A percentile compares a stretch with the other conserved stretches of the same genome.
phyloP scores from a whole-genome alignment of 1,140 invertebrate species.

The Anoplolepis gracilipes region DNA sequence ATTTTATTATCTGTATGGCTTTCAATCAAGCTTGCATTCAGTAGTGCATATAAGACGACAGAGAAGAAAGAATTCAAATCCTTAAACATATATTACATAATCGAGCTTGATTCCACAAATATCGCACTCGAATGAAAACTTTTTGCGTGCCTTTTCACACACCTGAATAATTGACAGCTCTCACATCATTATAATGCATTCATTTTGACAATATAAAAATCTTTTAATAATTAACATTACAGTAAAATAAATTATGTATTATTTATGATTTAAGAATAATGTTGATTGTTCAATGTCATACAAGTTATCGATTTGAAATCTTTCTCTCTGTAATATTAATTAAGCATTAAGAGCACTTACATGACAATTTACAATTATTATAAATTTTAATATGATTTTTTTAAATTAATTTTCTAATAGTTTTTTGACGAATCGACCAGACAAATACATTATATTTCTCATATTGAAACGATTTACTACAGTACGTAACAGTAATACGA shows the following conservation, averaged over 20 bases:
- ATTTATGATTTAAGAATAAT: neutral
- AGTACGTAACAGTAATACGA: neutral
- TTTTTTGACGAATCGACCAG: neutral
- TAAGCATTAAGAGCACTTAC: neutral
- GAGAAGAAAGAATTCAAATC: neutral
- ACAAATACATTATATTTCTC: too few species aligned
- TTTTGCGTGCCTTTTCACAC: neutral
- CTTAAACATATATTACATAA: neutral
- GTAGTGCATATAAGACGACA: neutral
- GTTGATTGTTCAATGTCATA: neutral
- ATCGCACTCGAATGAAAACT: neutral
- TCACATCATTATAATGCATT: neutral
- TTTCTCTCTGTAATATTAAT: neutral
- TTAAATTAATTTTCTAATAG: neutral
- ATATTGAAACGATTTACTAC: too few species aligned
- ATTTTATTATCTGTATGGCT: neutral
- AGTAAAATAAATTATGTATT: neutral
- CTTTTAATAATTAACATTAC: neutral
- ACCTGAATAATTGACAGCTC: neutral
- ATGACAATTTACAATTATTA: too few species aligned
- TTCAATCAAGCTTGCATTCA: neutral
- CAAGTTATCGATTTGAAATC: neutral
- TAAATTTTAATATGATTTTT: conserved; percentile 8
- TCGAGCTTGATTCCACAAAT: neutral
- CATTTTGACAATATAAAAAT: neutral